Base-by-base conservation (phyloP, 64 coral and sea anemone species). In the Astreopora myriophthalma region DNA sequence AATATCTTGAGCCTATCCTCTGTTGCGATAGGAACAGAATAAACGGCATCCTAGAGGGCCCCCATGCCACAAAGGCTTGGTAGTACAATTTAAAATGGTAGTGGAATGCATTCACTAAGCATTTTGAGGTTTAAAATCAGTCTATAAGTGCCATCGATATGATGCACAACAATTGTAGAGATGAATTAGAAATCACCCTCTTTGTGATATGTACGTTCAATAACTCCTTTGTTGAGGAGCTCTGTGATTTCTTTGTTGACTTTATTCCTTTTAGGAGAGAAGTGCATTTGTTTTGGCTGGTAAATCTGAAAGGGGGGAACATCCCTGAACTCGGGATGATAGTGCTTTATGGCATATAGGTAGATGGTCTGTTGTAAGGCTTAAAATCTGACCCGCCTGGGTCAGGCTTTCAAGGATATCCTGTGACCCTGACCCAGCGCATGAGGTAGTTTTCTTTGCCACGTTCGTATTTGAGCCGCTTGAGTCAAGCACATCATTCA, bases 41-140 rank as follows among this genome's bases (percentile, higher is more conserved):
- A 94, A 29, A 88, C 88, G 17, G 92, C 85, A 40, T 80, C 84
- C 23, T 88, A 80, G 10, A 94, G 55, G 73, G 88, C 92, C 22
- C 38, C 55, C 76, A 33, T 46, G 35, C 84, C 90, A 88, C 73
- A 19, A 44, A 20, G 26, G 85, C 70, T 86, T 44, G 11, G 66
- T 48, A 26, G 90, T 63, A 74, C 90, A 85, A 86, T 65, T 86
- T 94, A 78, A 94, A 94, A 38, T 94, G 86, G 23, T 73, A 64
- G 25, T 70, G 12, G 14, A 42, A 92, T 71, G 66, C 23, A 65
- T 85, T 92, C 89, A 77, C 75, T 86, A 38, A 92, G 68, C 28
- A 73, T 19, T 92, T 92, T 92, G 32, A 39, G 66, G 46, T 92
- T 92, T 19, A 92, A 69, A 65, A 92, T 92, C 22, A 86, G 35